These are phyloP conservation scores for Bicyclus anynana DNA, from an alignment of 1,140 invertebrate species.

Conservation along the genomic window DNA sequence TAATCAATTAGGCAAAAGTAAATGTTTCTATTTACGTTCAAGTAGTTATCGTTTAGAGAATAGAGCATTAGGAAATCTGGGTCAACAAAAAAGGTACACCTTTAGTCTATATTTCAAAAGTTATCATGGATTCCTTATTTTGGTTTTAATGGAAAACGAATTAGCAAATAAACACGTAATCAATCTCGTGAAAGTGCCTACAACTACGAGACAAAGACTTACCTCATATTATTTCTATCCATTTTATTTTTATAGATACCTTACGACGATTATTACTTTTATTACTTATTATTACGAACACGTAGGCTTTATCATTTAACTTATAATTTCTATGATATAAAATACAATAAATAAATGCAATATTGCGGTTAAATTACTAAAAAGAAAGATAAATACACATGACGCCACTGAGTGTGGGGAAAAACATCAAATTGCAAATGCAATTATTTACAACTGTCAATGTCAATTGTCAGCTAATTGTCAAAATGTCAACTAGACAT, in stretches of 20 bases:
- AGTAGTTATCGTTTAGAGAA: too few species aligned
- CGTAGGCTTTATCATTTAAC: slow-evolving; percentile 21
- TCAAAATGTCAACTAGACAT: background rate
- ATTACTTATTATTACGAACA: slow-evolving; percentile 26
- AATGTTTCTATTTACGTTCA: too few species aligned
- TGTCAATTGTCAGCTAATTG: slow-evolving; percentile 4
- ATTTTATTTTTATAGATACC: slow-evolving; percentile 39
- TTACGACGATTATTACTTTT: slow-evolving; percentile 18
- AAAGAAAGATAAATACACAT: slow-evolving; percentile 57
- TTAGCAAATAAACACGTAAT: slow-evolving; percentile 8
- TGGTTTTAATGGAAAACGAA: background rate
- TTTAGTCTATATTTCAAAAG: background rate
- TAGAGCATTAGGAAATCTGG: background rate
- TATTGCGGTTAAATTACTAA: slow-evolving; percentile 45
- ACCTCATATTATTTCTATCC: slow-evolving; percentile 70
- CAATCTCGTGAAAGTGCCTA: slow-evolving; percentile 23
- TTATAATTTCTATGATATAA: slow-evolving; percentile 32
- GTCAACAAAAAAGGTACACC: background rate
- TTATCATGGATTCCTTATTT: background rate
- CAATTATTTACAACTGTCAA: slow-evolving; percentile 4
- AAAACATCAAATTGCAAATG: slow-evolving; percentile 34
- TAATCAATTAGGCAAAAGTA: too few species aligned
- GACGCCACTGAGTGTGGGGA: slow-evolving; percentile 57
- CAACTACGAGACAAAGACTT: slow-evolving; percentile 42
- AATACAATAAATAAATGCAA: slow-evolving; percentile 27